phyloP scores from a whole-genome alignment of 2,888 invertebrate genomes.

The Gari tellinella region DNA sequence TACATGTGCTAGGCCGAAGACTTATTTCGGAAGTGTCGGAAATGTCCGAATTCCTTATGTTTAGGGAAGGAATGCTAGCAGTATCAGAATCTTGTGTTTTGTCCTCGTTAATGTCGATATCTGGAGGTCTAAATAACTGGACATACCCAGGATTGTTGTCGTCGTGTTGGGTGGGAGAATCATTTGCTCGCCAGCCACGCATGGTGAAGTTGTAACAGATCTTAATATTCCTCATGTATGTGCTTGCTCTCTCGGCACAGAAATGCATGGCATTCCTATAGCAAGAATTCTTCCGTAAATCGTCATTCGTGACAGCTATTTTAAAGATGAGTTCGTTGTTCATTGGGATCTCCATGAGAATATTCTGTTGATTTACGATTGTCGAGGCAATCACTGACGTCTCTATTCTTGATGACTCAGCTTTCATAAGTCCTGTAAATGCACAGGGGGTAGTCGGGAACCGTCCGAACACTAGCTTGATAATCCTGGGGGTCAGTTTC shows the following conservation, averaged over 20 bases:
- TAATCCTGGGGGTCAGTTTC: constrained; percentile 67
- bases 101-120: background rate
- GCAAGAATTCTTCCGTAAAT: constrained; percentile 57
- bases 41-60: constrained; percentile 16
- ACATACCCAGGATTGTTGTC: background rate
- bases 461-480: constrained; percentile 76
- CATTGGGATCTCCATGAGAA: constrained; percentile 76
- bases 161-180: constrained; percentile 15
- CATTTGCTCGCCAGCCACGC: background rate
- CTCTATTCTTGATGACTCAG: constrained; percentile 69
- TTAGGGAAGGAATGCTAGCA: background rate
- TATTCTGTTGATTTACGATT: constrained; percentile 70
- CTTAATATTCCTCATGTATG: constrained; percentile 77
- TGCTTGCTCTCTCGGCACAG: constrained; percentile 69
- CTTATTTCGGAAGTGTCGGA: constrained; percentile 18
- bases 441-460: constrained; percentile 74
- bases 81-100: background rate
- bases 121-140: background rate
- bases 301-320: constrained; percentile 62
- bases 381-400: constrained; percentile 75
- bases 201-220: constrained; percentile 66
- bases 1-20: constrained; percentile 33
- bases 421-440: constrained; percentile 74
- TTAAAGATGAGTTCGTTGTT: constrained; percentile 67
- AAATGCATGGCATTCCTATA: constrained; percentile 67